Evolutionary conservation across 2,113 vertebrate species (phyloP), one percentile per base, ranked within the genome.

Genomic region (Periophthalmodon schlosseri): DNA sequence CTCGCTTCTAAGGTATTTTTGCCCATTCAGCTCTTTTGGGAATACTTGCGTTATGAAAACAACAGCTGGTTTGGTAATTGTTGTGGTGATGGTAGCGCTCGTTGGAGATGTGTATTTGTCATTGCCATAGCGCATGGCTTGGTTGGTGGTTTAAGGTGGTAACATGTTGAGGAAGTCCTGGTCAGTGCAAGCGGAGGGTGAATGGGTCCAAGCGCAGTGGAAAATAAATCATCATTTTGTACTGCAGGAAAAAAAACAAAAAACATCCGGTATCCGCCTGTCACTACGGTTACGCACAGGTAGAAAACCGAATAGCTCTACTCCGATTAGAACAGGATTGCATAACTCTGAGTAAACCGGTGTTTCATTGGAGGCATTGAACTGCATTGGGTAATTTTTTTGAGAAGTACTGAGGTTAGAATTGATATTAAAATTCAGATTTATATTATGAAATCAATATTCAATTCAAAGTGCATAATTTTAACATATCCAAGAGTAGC

Each of bases 101-200:
- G 39, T 44, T 44, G 8, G 39, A 52, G 49, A 52, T 52, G 15
- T 52, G 20, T 20, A 3, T 77, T 46, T 79, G 71, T 71, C 69
- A 72, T 81, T 77, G 70, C 72, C 81, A 82, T 78, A 75, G 79
- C 84, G 16, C 16, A 18, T 5, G 16, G 49, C 15, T 16, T 9
- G 36, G 36, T 18, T 7, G 49, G 18, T 20, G 49, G 49, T 18
- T 18, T 16, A 18, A 52, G 18, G 49, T 68, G 69, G 80, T 84
- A 82, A 79, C 65, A n/a, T 74, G 77, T 87, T 77, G 82, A 84
- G 86, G 86, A 57, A 86, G 85, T 52, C 72, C 80, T 78, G 54
- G 54, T 57, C 58, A 67, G 76, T 80, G 61, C 73, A 3, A 73
- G 47, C 13, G 15, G 5, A 16, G 15, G 49, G 36, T 39, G 36